phyloP scores from a whole-genome alignment of 2,888 invertebrate genomes.

The Sylvicola cinctus region DNA sequence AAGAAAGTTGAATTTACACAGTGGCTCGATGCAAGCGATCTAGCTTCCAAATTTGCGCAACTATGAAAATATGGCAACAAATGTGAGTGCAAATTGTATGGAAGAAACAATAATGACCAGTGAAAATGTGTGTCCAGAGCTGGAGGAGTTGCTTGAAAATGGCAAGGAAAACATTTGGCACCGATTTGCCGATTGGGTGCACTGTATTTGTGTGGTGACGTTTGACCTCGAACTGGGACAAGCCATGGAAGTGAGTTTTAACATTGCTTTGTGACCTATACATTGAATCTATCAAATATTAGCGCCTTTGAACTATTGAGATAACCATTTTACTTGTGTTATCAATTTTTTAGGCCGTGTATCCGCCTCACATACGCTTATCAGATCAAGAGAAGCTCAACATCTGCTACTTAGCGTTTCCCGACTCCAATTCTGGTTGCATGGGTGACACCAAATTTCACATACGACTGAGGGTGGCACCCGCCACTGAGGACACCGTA shows the following conservation, averaged over 20 bases:
- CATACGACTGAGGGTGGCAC: constrained; percentile 61
- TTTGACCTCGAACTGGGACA: constrained; percentile 98
- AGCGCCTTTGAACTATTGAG: neutral
- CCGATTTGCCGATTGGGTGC: constrained; percentile 83
- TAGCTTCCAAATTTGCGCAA: no score
- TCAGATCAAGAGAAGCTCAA: constrained; percentile 76
- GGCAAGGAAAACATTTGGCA: no score
- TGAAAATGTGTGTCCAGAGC: no score
- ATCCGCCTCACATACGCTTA: constrained; percentile 56
- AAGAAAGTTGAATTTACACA: no score
- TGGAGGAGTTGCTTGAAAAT: no score
- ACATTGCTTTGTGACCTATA: neutral
- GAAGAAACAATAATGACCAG: no score
- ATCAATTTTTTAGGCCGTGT: constrained; percentile 39
- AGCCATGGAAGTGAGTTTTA: constrained; percentile 61
- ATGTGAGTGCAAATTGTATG: no score
- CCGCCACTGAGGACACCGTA: constrained; percentile 28
- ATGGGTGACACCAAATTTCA: constrained; percentile 98
- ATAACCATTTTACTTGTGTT: constrained; percentile 6
- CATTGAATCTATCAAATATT: neutral
- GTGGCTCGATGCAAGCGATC: no score
- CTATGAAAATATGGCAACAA: no score
- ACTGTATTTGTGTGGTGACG: constrained; percentile 94
- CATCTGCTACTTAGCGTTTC: constrained; percentile 95
- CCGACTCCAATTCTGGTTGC: constrained; percentile 96